Evolutionary conservation across 2,797 vertebrate species (phyloP).

Genomic region (Sebastes trivittatus): DNA sequence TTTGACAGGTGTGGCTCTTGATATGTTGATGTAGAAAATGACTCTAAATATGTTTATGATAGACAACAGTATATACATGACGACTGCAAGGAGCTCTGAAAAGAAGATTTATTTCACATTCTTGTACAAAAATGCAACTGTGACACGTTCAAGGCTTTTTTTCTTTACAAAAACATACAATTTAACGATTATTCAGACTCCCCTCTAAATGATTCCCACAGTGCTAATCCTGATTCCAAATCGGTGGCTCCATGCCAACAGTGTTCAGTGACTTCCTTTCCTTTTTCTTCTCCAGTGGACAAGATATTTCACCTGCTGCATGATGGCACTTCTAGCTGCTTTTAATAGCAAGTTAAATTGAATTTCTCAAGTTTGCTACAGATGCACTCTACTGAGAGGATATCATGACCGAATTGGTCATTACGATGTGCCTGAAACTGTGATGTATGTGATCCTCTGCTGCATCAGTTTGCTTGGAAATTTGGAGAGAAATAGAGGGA

Average conservation of each 20-base stretch:
- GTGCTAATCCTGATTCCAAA: constrained; percentile 11
- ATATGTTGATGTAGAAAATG: background rate
- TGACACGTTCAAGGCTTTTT: constrained; percentile 46
- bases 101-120: constrained; percentile 76
- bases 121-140: constrained; percentile 72
- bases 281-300: background rate
- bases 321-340: background rate
- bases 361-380: background rate
- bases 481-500: background rate
- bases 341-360: background rate
- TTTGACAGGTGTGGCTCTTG: background rate
- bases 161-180: constrained; percentile 53
- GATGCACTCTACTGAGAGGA: background rate
- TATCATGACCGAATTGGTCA: background rate
- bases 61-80: background rate
- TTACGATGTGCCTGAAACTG: background rate
- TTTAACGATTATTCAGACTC: constrained; percentile 1
- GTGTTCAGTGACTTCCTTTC: constrained; percentile 28
- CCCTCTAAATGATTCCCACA: background rate
- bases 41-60: background rate
- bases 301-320: background rate
- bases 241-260: background rate
- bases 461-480: background rate
- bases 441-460: background rate
- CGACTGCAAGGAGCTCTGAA: constrained; percentile 44